These are phyloP conservation scores for Sarcophaga caerulescens DNA, from an alignment of 2,888 invertebrate genomes.

Conservation along the genomic window DNA sequence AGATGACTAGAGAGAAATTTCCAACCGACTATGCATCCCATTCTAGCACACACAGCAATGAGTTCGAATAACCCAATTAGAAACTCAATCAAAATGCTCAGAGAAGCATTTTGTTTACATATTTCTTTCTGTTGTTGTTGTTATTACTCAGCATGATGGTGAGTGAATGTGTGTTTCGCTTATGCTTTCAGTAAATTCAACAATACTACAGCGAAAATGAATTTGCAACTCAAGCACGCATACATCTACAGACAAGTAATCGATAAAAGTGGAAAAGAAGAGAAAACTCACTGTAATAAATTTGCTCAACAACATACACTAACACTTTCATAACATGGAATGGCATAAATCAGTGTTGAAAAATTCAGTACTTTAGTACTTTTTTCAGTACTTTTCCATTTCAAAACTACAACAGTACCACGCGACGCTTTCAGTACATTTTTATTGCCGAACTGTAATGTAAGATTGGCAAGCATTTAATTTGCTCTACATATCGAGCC, in stretches of 20 bases:
- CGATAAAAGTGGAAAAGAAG: slow-evolving; percentile 17
- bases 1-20: slow-evolving; percentile 36
- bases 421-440: too few relatives aligned
- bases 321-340: too few relatives aligned
- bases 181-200: slow-evolving; percentile 17
- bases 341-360: too few relatives aligned
- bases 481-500: too few relatives aligned
- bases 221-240: background rate
- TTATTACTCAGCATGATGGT: background rate
- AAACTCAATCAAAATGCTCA: slow-evolving; percentile 24
- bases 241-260: background rate
- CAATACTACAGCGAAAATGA: background rate
- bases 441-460: too few relatives aligned
- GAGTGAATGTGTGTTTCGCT: slow-evolving; percentile 3
- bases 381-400: too few relatives aligned
- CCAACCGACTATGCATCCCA: slow-evolving; percentile 39
- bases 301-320: too few relatives aligned
- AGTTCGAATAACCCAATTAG: slow-evolving; percentile 55
- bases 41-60: slow-evolving; percentile 42
- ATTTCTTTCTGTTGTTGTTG: slow-evolving; percentile 32
- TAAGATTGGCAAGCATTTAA: too few relatives aligned
- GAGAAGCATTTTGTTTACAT: slow-evolving; percentile 56
- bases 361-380: too few relatives aligned
- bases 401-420: too few relatives aligned
- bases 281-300: background rate